Conservation (phyloP, 1,140 invertebrate species). For the Aporrectodea caliginosa region DNA sequence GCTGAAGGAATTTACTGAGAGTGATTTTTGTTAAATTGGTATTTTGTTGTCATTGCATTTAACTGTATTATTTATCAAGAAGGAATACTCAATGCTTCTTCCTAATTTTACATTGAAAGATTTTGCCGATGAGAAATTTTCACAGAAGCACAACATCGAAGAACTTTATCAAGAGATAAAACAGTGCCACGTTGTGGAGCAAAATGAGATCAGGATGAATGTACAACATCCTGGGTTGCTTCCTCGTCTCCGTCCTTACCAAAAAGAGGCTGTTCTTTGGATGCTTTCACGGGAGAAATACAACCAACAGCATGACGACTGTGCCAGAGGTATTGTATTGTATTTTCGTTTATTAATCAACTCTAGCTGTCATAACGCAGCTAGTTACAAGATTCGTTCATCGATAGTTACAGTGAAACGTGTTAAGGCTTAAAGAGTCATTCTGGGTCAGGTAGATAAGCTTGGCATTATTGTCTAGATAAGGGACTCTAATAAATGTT, state of each 20-base stretch:
- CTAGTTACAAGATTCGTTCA: too few species aligned
- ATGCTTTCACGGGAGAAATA: conserved; percentile 59
- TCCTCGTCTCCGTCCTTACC: conserved; percentile 64
- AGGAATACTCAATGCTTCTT: not conserved
- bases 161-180: conserved; percentile 55
- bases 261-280: conserved; percentile 66
- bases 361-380: too few species aligned
- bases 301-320: not conserved
- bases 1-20: not conserved
- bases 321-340: not conserved
- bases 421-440: too few species aligned
- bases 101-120: conserved; percentile 32
- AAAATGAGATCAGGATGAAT: conserved; percentile 27
- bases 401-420: too few species aligned
- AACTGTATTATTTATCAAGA: not conserved
- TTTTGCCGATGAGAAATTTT: conserved; percentile 26
- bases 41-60: not conserved
- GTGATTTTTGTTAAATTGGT: not conserved
- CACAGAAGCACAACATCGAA: conserved; percentile 55
- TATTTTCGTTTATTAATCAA: too few species aligned
- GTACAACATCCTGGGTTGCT: conserved; percentile 59
- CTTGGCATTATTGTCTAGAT: too few species aligned
- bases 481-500: too few species aligned
- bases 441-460: too few species aligned
- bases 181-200: conserved; percentile 47